Percentiles rank a stretch among this genome's conserved stretches.
These are phyloP conservation scores for Serripes groenlandicus DNA, from an alignment of 2,888 invertebrate species.

Conservation along the genomic window DNA sequence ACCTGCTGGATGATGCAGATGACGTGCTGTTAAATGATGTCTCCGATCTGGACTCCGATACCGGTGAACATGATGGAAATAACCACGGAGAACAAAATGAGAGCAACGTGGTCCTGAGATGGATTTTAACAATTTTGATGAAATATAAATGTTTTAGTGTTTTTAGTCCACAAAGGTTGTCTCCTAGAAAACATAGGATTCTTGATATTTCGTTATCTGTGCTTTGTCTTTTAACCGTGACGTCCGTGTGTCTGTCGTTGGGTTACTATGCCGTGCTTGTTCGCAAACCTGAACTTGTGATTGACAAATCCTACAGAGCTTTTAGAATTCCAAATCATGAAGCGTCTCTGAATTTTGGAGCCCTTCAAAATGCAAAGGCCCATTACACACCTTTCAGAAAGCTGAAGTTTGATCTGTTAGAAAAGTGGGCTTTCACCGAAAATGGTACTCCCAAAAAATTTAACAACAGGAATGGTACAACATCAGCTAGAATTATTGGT, in stretches of 20 bases:
- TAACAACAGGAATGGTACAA: background rate
- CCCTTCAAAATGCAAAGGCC: constrained; percentile 72
- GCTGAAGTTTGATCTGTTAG: constrained; percentile 12
- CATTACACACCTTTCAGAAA: constrained; percentile 48
- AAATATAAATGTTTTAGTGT: background rate
- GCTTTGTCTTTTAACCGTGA: constrained; percentile 52
- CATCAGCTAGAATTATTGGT: background rate
- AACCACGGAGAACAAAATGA: background rate
- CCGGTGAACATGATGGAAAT: background rate
- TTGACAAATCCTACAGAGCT: constrained; percentile 82
- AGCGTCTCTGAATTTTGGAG: constrained; percentile 78
- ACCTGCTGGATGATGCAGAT: constrained; percentile 14
- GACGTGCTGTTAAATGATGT: constrained; percentile 4
- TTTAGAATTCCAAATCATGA: constrained; percentile 83
- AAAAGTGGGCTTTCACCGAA: background rate
- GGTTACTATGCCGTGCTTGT: constrained; percentile 75
- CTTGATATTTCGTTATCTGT: constrained; percentile 64
- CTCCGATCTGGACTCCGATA: background rate
- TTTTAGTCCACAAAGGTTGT: background rate
- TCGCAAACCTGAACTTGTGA: constrained; percentile 73
- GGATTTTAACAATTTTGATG: background rate
- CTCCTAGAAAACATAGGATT: constrained; percentile 2
- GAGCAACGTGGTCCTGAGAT: background rate
- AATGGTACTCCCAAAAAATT: background rate
- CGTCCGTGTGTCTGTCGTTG: constrained; percentile 64